Conservation (phyloP, 1,140 invertebrate species). For the Mactra quadrangularis region DNA sequence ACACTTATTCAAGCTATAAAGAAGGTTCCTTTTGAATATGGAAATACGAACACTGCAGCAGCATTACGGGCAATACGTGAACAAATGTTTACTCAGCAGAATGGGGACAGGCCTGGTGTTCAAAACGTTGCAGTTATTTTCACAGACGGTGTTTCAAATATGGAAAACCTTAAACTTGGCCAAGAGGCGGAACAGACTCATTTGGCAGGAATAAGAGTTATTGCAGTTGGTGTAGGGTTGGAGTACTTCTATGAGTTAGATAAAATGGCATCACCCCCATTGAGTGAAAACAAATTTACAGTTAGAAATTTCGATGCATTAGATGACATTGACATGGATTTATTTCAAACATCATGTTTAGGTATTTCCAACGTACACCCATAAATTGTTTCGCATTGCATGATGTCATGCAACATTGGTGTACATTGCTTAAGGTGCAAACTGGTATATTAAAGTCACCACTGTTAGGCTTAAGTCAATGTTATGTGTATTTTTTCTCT, state of each 20-base stretch:
- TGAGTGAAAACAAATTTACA: constrained; percentile 68
- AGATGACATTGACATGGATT: constrained; percentile 37
- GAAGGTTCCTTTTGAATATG: constrained; percentile 72
- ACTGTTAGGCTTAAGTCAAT: too few relatives aligned
- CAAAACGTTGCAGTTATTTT: constrained; percentile 76
- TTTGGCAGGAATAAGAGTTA: constrained; percentile 69
- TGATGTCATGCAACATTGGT: too few relatives aligned
- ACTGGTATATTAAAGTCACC: too few relatives aligned
- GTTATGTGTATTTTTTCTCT: too few relatives aligned
- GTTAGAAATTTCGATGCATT: constrained; percentile 74
- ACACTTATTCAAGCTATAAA: constrained; percentile 68
- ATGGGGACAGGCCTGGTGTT: constrained; percentile 75
- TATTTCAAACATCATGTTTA: constrained; percentile 49
- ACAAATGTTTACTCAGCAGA: constrained; percentile 70
- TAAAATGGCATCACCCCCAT: constrained; percentile 71
- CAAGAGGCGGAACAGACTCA: constrained; percentile 68
- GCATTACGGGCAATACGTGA: constrained; percentile 73
- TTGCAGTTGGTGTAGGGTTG: constrained; percentile 75
- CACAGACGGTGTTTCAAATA: constrained; percentile 81
- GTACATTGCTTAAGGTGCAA: too few relatives aligned
- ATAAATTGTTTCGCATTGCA: too few relatives aligned
- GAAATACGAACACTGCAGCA: constrained; percentile 79
- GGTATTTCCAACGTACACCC: constrained; percentile 37
- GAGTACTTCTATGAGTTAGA: constrained; percentile 71
- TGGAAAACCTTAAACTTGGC: constrained; percentile 67